These are phyloP conservation scores for Drosophila albomicans DNA, from an alignment of 1,140 invertebrate species.

Conservation along the genomic window DNA sequence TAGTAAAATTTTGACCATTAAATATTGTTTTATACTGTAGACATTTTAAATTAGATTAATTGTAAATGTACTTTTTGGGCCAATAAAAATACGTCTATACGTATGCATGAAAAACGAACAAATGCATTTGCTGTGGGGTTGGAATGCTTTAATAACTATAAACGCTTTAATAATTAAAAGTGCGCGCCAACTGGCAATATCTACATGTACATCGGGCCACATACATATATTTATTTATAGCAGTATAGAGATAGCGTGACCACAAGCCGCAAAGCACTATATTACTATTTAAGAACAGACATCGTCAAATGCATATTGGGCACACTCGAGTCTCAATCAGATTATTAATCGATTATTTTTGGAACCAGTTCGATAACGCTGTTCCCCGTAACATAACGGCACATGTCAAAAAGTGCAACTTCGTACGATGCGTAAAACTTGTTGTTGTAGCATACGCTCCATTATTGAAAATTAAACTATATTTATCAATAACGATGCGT, in stretches of 20 bases:
- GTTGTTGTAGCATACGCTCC: background rate
- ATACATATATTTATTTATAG: too few relatives aligned
- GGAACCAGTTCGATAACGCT: too few relatives aligned
- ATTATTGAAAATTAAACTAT: background rate
- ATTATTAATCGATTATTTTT: too few relatives aligned
- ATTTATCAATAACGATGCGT: conserved; percentile 5
- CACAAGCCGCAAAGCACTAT: too few relatives aligned
- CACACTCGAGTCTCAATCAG: background rate
- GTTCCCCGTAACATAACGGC: conserved; percentile 20
- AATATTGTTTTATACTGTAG: conserved; percentile 79
- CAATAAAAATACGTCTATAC: conserved; percentile 57
- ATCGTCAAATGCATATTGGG: background rate
- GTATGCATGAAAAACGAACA: background rate
- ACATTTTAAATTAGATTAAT: conserved; percentile 76
- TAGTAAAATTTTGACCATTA: conserved; percentile 80
- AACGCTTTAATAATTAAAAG: background rate
- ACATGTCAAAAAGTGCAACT: conserved; percentile 15
- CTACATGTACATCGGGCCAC: too few relatives aligned
- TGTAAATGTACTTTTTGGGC: conserved; percentile 62
- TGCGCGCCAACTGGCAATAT: too few relatives aligned
- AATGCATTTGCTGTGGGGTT: background rate
- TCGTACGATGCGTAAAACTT: background rate
- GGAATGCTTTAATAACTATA: too few relatives aligned
- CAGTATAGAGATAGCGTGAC: too few relatives aligned
- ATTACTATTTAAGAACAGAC: too few relatives aligned